These are phyloP conservation scores for Microcebus ravelobensis DNA, from an alignment of 2,113 vertebrate species.

Conservation along the genomic window DNA sequence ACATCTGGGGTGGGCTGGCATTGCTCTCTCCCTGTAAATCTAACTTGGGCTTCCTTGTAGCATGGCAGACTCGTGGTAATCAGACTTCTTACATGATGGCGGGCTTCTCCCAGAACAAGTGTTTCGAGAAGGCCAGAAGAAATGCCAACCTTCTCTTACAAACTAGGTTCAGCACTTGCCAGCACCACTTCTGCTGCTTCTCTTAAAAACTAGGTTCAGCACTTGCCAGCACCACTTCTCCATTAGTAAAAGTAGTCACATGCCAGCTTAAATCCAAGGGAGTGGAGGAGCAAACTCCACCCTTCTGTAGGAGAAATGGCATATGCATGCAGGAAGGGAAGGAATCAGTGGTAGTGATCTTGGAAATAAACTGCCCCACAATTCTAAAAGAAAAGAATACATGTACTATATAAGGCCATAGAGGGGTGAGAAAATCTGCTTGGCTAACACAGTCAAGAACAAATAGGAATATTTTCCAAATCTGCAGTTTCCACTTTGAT, in stretches of 20 bases:
- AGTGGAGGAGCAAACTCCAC: neutral
- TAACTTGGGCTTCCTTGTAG: neutral
- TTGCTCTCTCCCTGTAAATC: neutral
- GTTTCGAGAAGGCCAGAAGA: neutral
- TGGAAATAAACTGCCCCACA: neutral
- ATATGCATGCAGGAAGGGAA: neutral
- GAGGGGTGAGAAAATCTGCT: neutral
- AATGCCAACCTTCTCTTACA: conserved; percentile 16
- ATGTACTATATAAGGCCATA: neutral
- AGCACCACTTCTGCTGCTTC: neutral
- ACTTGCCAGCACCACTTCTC: neutral
- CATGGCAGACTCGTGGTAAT: neutral
- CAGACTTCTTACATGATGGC: neutral
- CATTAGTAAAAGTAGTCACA: neutral
- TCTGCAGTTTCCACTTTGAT: neutral
- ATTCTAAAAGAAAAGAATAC: neutral
- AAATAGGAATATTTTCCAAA: neutral
- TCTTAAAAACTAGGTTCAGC: neutral
- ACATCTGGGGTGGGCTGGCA: neutral
- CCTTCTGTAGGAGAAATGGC: neutral
- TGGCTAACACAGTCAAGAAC: neutral
- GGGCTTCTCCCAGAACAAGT: neutral
- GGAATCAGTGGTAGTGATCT: neutral
- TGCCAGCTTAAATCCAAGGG: neutral
- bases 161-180: neutral